Evolutionary conservation across 2,113 vertebrate species (phyloP).

Genomic region (Cyanoliseus patagonus): DNA sequence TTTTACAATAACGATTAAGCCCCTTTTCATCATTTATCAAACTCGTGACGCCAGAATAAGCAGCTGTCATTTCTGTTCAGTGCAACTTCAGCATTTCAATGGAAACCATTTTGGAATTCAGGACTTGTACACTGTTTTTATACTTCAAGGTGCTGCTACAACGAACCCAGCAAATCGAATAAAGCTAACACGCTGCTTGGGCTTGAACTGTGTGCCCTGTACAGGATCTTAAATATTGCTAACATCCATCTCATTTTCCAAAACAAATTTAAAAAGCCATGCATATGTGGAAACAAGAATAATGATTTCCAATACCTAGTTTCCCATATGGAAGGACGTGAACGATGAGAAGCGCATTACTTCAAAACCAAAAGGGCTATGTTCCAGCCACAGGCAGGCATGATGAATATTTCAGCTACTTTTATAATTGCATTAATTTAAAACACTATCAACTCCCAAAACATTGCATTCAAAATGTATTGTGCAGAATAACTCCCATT

Average conservation of each 20-base stretch:
- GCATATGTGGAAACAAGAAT: not conserved
- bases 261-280: not conserved
- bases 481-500: not conserved
- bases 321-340: not conserved
- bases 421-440: conserved; percentile 35
- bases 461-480: not conserved
- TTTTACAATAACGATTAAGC: not conserved
- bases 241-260: not conserved
- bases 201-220: not conserved
- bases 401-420: conserved; percentile 29
- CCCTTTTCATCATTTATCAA: not conserved
- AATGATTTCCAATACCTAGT: not conserved
- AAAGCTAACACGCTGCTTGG: not conserved
- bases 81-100: not conserved
- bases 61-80: not conserved
- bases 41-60: not conserved
- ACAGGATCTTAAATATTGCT: not conserved
- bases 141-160: not conserved
- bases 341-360: not conserved
- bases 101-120: not conserved
- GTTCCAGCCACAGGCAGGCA: not conserved
- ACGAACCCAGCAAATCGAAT: not conserved
- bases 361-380: not conserved
- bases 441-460: conserved; percentile 15
- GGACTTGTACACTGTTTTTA: not conserved